phyloP scores from a whole-genome alignment of 2,797 vertebrate species.

The Anguilla marmorata region DNA sequence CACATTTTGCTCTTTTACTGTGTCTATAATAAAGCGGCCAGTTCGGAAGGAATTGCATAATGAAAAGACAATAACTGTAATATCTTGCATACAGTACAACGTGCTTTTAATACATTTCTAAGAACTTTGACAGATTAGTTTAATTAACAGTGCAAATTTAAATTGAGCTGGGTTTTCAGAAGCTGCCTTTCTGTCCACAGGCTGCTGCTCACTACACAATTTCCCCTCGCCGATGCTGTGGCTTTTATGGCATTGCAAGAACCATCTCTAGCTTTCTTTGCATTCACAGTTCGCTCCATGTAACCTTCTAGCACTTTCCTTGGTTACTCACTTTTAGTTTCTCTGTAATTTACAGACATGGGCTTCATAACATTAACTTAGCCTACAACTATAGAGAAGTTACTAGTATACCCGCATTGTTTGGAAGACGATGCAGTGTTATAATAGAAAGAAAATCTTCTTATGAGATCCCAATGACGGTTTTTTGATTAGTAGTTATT shows the following conservation, averaged over 20 bases:
- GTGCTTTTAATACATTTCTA: background rate
- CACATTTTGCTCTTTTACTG: background rate
- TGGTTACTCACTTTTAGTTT: background rate
- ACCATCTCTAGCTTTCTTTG: no score
- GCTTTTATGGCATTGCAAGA: no score
- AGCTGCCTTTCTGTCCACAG: background rate
- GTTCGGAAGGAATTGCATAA: background rate
- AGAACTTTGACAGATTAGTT: background rate
- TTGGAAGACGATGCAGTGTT: background rate
- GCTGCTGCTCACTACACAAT: background rate
- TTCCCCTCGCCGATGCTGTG: background rate
- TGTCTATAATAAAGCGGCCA: background rate
- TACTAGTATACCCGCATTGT: background rate
- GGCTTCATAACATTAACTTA: background rate
- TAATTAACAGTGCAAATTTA: background rate
- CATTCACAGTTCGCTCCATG: background rate
- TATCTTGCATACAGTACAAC: background rate
- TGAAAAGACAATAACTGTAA: background rate
- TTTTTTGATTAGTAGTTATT: no score
- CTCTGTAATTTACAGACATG: background rate
- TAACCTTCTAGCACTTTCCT: background rate
- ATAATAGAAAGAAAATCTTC: no score
- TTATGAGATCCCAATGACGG: no score
- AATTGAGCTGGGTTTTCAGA: background rate
- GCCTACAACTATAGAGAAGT: background rate